A percentile compares a stretch with the other conserved stretches of the same genome.
phyloP scores from a whole-genome alignment of 2,888 invertebrate species.

The Bugulina stolonifera region DNA sequence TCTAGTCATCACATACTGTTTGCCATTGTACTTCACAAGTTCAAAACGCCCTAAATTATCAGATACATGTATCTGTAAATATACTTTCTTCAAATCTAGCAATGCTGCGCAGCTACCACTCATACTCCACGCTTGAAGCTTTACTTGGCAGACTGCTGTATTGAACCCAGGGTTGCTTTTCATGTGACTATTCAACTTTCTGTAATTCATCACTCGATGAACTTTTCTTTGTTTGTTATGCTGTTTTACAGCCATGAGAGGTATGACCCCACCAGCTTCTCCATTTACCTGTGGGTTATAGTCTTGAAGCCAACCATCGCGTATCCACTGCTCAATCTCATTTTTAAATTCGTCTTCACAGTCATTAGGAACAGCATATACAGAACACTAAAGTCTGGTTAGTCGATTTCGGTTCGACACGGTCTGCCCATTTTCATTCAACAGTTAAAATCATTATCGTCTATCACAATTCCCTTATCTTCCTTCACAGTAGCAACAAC shows the following conservation, averaged over 20 bases:
- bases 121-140: slow-evolving; percentile 25
- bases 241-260: slow-evolving; percentile 27
- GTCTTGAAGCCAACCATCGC: background rate
- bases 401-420: too few species aligned
- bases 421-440: too few species aligned
- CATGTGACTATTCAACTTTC: slow-evolving; percentile 26
- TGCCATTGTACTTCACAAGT: background rate
- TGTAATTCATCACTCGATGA: slow-evolving; percentile 27
- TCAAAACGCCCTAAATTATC: too few species aligned
- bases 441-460: too few species aligned
- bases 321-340: slow-evolving; percentile 15
- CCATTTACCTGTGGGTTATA: slow-evolving; percentile 1
- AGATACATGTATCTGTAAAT: slow-evolving; percentile 27
- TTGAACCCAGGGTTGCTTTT: slow-evolving; percentile 2
- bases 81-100: slow-evolving; percentile 26
- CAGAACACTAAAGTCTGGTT: too few species aligned
- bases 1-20: background rate
- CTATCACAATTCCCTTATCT: too few species aligned
- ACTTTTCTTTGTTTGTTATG: slow-evolving; percentile 26
- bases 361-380: background rate
- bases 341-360: background rate
- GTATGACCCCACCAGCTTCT: slow-evolving; percentile 7
- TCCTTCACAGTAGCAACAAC: too few species aligned
- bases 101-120: slow-evolving; percentile 8
- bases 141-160: slow-evolving; percentile 11